Evolutionary conservation across 2,888 invertebrate species (phyloP), one percentile per base, ranked within the genome.

Genomic region (Cylloceria caligata): DNA sequence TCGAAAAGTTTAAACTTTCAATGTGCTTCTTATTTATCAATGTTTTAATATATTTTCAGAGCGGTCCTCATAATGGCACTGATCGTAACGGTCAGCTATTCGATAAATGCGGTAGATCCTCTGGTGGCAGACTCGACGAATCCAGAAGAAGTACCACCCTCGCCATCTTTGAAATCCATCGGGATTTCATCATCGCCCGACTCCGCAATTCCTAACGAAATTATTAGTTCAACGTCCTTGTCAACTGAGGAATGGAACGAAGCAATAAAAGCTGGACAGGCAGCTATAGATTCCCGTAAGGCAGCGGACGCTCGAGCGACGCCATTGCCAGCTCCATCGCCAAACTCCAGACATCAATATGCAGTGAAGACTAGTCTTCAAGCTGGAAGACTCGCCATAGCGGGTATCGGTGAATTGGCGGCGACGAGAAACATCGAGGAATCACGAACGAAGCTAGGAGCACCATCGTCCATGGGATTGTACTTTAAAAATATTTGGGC

Each of bases 261-360:
- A 7, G 96, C 96, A 0, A 91, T 95, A 0, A 86, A 91, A 60
- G 94, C 93, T 4, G 96, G 96, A 0, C 93, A 94, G 27, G 93
- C 93, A 24, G 95, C 95, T 0, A 93, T 97, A 7, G 91, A 93
- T 0, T 93, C 94, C 64, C 93, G 95, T 3, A 93, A 94, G 78
- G 90, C 93, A 16, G 92, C 95, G 4, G 96, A 97, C 76, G 69
- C 75, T 84, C 93, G 93, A 39, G 90, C 93, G 0, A 93, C 93
- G n/a, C 88, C 93, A 0, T 93, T 93, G 7, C 94, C 95, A 0
- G 86, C 95, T 49, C 93, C 92, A 0, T 94, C 95, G 4, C 96
- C 97, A 0, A 95, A 96, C 27, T 95, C 94, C 84, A 94, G 95
- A 49, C 97, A 97, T 68, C 97, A 96, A 88, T 94, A 95, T 65